Evolutionary conservation across 2,797 vertebrate genomes (phyloP).

Genomic region (Sebastiscus albofasciatus): DNA sequence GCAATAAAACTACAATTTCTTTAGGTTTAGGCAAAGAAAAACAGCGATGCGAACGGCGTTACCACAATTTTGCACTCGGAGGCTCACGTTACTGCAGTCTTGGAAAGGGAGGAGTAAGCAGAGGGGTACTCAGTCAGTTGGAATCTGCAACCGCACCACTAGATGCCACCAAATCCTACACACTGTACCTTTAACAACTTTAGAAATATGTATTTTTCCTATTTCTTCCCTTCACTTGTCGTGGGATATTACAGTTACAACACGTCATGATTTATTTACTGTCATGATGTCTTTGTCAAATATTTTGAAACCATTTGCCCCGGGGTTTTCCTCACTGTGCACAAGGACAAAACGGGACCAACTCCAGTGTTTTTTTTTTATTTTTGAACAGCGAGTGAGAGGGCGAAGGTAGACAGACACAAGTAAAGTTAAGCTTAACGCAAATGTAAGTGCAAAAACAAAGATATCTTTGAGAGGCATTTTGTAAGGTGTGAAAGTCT

Average conservation of each 20-base stretch:
- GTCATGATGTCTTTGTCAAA: constrained; percentile 24
- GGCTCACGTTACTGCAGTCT: too few species aligned
- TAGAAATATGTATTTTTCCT: background rate
- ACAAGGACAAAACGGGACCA: constrained; percentile 38
- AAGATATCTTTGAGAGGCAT: constrained; percentile 9
- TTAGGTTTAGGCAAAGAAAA: background rate
- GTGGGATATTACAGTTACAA: background rate
- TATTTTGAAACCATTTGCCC: constrained; percentile 37
- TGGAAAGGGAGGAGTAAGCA: too few species aligned
- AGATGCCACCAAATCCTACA: too few species aligned
- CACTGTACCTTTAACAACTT: background rate
- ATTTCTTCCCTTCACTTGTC: background rate
- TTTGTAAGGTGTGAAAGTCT: constrained; percentile 44
- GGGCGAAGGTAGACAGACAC: constrained; percentile 40
- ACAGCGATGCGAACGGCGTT: too few species aligned
- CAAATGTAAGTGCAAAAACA: constrained; percentile 54
- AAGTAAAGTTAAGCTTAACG: constrained; percentile 57
- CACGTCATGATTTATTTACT: background rate
- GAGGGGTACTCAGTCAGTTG: too few species aligned
- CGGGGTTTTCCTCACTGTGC: constrained; percentile 40
- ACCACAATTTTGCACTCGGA: too few species aligned
- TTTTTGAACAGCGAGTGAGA: background rate
- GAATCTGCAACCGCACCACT: too few species aligned
- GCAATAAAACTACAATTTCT: too few species aligned
- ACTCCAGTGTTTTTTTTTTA: constrained; percentile 41